Evolutionary conservation across 2,888 invertebrate species (phyloP), one percentile per base, ranked within the genome.

Genomic region (Brachyptera putata): DNA sequence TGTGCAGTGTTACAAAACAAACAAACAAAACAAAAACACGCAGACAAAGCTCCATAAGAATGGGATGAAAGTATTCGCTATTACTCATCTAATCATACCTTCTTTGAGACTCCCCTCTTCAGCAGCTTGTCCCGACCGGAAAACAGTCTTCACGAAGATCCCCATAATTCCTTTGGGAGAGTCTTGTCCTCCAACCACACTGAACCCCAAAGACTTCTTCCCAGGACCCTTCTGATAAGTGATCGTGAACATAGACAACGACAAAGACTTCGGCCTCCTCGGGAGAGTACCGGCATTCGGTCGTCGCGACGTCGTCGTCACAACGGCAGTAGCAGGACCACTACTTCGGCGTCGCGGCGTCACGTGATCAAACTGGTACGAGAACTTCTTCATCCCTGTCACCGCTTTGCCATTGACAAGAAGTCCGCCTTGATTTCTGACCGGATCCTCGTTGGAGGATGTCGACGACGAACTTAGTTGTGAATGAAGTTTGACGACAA

Each of bases 111-210:
- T 84, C 61, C 90, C 90, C 76, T 85, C 86, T 70, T 92, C 91
- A 56, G 90, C 87, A 61, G 92, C 91, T 76, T 91, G 89, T 34
- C 93, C 93, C 64, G 86, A 84, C 36, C 89, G 86, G 72, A 92
- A 90, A 50, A 94, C 89, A 7, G 91, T 90, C 76, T 92, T 90
- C 3, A 94, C 89, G 74, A 89, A 92, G 73, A 94, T 91, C 48
- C 92, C 92, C 84, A 92, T 88, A 73, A 85, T 85, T 48, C 91
- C 92, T 74, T 89, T 89, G 0, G 91, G 89, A 1, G 91, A 91
- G 75, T 93, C 93, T 55, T 86, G 83, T 49, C 93, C 94, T 56
- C 93, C 94, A 26, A 93, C 93, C 68, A 93, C 91, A 72, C 91
- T 92, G 73, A 94, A 93, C 36, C 93, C 93, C 56, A 93, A 79